A percentile compares a stretch with the other conserved stretches of the same genome.
Conservation (phyloP, 37 sponge, comb jelly and placozoan genomes). For the Amphimedon queenslandica region DNA sequence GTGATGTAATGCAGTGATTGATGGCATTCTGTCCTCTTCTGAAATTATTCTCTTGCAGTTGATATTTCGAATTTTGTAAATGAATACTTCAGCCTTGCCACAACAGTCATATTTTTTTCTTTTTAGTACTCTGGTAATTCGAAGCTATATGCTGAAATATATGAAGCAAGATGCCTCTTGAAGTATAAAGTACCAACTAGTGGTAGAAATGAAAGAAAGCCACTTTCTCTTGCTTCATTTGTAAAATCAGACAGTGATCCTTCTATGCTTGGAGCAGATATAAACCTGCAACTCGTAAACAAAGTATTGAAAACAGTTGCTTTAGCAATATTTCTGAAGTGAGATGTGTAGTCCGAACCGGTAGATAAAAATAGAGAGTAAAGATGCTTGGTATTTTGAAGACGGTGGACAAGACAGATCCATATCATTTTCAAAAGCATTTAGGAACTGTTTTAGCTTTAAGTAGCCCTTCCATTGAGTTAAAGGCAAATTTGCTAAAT, state of each 20-base stretch:
- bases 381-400: not conserved
- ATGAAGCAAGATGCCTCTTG: constrained; percentile 7
- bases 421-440: not conserved
- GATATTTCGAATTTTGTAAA: not conserved
- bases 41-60: not conserved
- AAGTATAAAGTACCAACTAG: constrained; percentile 13
- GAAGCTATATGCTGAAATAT: too few species aligned
- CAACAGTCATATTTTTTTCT: not conserved
- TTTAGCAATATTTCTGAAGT: not conserved
- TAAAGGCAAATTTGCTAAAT: constrained; percentile 6
- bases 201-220: not conserved
- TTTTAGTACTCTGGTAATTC: too few species aligned
- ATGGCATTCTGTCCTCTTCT: constrained; percentile 3
- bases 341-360: constrained; percentile 15
- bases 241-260: not conserved
- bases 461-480: too few species aligned
- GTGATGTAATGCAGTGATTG: not conserved
- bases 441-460: not conserved
- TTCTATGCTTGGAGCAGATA: not conserved
- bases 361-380: not conserved
- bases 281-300: not conserved
- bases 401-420: not conserved
- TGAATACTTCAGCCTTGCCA: not conserved
- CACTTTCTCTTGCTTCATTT: not conserved
- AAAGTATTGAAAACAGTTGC: not conserved